Evolutionary conservation across 2,113 vertebrate genomes (phyloP).

Genomic region (Paradoxurus hermaphroditus): DNA sequence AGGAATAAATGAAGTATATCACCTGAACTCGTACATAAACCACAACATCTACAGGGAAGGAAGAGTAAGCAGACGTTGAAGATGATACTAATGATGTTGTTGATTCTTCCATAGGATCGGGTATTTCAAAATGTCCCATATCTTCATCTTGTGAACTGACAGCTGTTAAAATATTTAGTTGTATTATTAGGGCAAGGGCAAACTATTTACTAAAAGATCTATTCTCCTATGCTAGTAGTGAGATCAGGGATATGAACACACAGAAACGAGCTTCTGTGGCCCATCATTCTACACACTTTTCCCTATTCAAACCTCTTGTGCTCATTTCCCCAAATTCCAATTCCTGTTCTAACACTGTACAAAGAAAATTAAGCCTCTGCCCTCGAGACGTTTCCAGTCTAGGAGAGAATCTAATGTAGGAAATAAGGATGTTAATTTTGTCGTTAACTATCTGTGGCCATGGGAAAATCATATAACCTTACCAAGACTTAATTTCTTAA

Average conservation of each 20-base stretch:
- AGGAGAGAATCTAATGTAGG: not conserved
- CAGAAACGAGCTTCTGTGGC: not conserved
- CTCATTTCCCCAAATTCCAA: not conserved
- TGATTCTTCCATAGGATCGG: constrained; percentile 95
- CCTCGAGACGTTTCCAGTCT: not conserved
- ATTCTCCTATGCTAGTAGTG: not conserved
- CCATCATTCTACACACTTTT: not conserved
- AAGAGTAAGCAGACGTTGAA: constrained; percentile 95
- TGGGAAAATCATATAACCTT: not conserved
- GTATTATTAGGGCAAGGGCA: not conserved
- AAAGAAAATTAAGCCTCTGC: not conserved
- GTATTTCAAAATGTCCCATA: constrained; percentile 95
- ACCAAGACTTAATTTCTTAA: not conserved
- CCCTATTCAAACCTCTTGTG: not conserved
- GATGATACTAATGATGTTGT: constrained; percentile 95
- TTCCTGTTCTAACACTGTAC: not conserved
- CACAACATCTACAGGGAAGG: constrained; percentile 98
- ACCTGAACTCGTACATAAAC: constrained; percentile 99
- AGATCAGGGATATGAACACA: not conserved
- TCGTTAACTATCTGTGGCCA: not conserved
- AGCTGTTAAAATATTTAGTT: constrained; percentile 80
- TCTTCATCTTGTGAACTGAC: constrained; percentile 95
- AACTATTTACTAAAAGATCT: not conserved
- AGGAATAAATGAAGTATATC: constrained; percentile 25
- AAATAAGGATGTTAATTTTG: not conserved